Conservation (phyloP, 2,888 invertebrate genomes). For the Eledona agricola region DNA sequence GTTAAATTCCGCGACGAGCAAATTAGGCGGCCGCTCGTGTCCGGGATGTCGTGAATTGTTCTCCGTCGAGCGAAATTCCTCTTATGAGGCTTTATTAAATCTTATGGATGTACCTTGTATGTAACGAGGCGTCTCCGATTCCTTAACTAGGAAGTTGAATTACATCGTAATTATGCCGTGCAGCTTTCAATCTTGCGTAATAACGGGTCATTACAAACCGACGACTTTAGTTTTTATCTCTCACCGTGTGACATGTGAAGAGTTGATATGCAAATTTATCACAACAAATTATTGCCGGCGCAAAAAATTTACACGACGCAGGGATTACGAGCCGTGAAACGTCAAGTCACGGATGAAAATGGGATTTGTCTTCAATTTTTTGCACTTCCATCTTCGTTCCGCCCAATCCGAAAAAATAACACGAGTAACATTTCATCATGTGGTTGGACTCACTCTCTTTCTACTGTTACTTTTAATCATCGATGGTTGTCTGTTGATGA, state of each 20-base stretch:
- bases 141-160: constrained; percentile 33
- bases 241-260: constrained; percentile 34
- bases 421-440: no score
- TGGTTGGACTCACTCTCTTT: no score
- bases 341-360: no score
- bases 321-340: no score
- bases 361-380: no score
- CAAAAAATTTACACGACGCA: no score
- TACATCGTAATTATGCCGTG: constrained; percentile 31
- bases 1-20: constrained; percentile 54
- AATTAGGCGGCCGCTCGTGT: constrained; percentile 59
- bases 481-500: no score
- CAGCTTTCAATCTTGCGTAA: constrained; percentile 35
- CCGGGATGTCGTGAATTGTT: constrained; percentile 61
- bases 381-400: no score
- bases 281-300: constrained; percentile 18
- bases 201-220: constrained; percentile 29
- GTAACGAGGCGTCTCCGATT: constrained; percentile 12
- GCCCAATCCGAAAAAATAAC: no score
- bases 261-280: constrained; percentile 33
- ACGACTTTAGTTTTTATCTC: constrained; percentile 33
- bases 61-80: constrained; percentile 34
- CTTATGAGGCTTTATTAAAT: constrained; percentile 11
- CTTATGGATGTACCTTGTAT: constrained; percentile 14
- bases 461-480: no score